Base-by-base conservation (phyloP, 2,113 vertebrate species). In the Excalfactoria chinensis region DNA sequence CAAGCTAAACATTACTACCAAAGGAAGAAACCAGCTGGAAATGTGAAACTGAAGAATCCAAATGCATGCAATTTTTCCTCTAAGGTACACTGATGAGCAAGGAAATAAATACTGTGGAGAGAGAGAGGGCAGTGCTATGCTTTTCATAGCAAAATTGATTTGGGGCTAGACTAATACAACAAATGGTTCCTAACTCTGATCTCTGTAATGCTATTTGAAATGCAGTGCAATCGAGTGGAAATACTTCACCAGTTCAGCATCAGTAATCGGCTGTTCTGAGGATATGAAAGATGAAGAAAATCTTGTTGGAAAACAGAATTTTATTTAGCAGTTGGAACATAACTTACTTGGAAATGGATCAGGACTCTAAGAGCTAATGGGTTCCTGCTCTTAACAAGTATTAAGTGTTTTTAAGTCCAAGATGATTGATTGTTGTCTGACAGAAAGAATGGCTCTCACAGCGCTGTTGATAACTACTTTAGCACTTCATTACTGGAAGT, bases 181-280 rank as follows among this genome's bases (percentile, higher is more conserved):
- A 87, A 32, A 48, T 91, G 81, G 34, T 95, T 95, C 84, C 93
- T 64, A 81, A 80, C 51, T 48, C 56, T 62, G 72, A 21, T 72
- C 59, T 84, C 87, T 63, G 37, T 92, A 93, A 93, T 91, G 85
- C n/a, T 90, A 23, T 82, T 94, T 93, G 94, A 87, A 93, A 77
- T 63, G 58, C 82, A 43, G 84, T 55, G 73, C 56, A 63, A 66
- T 87, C 3, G 6, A 78, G 34, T 81, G 82, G 91, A 77, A 92
- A 73, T 46, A 62, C 9, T 53, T 91, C 20, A 72, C 51, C 34
- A 66, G 48, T 44, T 93, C 68, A 84, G 34, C 34, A 56, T 79
- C 78, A 67, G 37, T 34, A 73, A 77, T 72, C 86, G 69, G 55
- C 67, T 84, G 48, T 73, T 94, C 64, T 73, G 75, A 91, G 60